Conservation (phyloP, 2,888 invertebrate species). For the Malthinus seriepunctatus region DNA sequence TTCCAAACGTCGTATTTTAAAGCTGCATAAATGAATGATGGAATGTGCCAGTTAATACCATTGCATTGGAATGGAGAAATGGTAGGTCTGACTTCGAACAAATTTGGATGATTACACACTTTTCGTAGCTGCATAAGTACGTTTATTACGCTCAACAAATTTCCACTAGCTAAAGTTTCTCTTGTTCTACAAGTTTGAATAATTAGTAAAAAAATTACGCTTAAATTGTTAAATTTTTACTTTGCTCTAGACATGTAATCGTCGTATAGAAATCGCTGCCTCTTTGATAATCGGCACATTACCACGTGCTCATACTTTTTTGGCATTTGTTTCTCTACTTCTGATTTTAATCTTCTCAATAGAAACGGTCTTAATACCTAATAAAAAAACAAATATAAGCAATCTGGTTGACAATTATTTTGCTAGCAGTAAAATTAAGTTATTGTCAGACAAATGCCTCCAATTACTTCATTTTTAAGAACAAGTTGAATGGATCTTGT, state of each 20-base stretch:
- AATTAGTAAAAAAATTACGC: constrained; percentile 13
- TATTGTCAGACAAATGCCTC: constrained; percentile 51
- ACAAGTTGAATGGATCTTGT: constrained; percentile 45
- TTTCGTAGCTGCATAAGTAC: constrained; percentile 96
- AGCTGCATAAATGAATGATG: constrained; percentile 71
- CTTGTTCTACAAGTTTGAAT: constrained; percentile 70
- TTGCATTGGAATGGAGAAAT: constrained; percentile 91
- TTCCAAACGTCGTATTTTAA: constrained; percentile 75
- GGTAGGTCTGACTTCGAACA: constrained; percentile 96
- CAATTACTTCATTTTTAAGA: constrained; percentile 35
- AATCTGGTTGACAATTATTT: no score
- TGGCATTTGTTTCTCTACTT: constrained; percentile 97
- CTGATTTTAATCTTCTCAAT: constrained; percentile 86
- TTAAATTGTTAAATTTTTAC: constrained; percentile 58
- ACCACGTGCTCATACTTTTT: constrained; percentile 95
- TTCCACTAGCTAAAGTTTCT: constrained; percentile 91
- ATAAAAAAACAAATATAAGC: constrained; percentile 38
- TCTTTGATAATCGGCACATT: constrained; percentile 90
- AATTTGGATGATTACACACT: constrained; percentile 97
- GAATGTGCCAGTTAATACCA: constrained; percentile 70
- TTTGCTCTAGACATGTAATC: constrained; percentile 98
- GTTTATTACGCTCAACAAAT: constrained; percentile 93
- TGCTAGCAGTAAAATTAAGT: no score
- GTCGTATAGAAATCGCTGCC: constrained; percentile 97
- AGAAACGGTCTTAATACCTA: constrained; percentile 92